Conservation (phyloP, 2,113 vertebrate genomes). For the Glaucidium brasilianum region DNA sequence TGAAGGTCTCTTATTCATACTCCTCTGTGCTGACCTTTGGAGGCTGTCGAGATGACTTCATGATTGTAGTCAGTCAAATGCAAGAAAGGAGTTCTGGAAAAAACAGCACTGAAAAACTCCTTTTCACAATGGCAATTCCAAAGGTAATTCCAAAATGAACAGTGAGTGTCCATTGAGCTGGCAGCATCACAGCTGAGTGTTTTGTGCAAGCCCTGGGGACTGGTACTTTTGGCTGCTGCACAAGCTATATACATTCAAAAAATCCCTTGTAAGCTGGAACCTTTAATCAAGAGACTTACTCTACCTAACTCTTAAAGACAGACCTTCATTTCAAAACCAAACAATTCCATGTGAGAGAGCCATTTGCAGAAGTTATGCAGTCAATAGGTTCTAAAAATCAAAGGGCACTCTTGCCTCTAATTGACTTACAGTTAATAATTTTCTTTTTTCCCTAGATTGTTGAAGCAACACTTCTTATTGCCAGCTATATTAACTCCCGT, state of each 20-base stretch:
- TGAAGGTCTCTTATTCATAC: conserved; percentile 79
- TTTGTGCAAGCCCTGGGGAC: neutral
- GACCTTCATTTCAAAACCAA: neutral
- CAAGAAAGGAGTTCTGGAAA: conserved; percentile 79
- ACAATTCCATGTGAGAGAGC: neutral
- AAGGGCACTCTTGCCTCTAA: conserved; percentile 28
- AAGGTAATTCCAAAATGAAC: conserved; percentile 74
- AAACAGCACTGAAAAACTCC: conserved; percentile 82
- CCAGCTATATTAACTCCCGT: conserved; percentile 87
- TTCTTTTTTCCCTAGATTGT: conserved; percentile 75
- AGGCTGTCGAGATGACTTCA: conserved; percentile 86
- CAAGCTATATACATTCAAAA: neutral
- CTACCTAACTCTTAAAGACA: neutral
- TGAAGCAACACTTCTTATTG: conserved; percentile 88
- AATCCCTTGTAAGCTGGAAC: neutral
- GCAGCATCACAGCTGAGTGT: neutral
- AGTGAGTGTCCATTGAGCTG: neutral
- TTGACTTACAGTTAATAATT: conserved; percentile 3
- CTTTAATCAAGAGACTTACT: neutral
- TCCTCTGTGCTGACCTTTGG: conserved; percentile 87
- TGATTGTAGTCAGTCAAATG: conserved; percentile 84
- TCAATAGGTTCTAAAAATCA: neutral
- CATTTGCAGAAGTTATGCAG: neutral
- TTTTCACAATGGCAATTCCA: conserved; percentile 84
- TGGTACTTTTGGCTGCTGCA: neutral